Evolutionary conservation across 2,888 invertebrate species (phyloP).

Genomic region (Phyllotreta striolata): DNA sequence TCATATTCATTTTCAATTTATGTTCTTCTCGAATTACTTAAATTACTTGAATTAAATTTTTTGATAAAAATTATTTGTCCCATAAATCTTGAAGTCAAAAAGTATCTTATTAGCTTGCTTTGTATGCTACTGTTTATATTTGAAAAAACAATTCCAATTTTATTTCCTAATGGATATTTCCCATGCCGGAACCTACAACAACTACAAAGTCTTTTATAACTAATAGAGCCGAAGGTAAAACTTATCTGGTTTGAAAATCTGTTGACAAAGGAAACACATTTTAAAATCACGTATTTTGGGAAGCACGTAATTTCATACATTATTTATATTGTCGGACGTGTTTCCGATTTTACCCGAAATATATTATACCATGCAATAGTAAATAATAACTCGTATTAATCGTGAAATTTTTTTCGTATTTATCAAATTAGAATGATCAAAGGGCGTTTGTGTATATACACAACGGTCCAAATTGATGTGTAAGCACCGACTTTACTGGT

Average conservation of each 20-base stretch:
- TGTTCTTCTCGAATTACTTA: too few relatives aligned
- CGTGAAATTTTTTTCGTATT: neutral
- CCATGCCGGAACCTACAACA: slow-evolving; percentile 22
- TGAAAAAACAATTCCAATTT: slow-evolving; percentile 1
- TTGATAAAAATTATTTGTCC: too few relatives aligned
- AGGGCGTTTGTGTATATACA: too few relatives aligned
- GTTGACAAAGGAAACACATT: slow-evolving; percentile 26
- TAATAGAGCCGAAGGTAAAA: slow-evolving; percentile 17
- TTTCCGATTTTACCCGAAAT: slow-evolving; percentile 22
- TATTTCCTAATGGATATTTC: slow-evolving; percentile 7
- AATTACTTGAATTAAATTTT: too few relatives aligned
- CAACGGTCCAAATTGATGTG: too few relatives aligned
- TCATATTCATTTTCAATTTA: too few relatives aligned
- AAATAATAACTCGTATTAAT: neutral
- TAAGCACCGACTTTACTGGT: slow-evolving; percentile 16
- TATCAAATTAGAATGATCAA: too few relatives aligned
- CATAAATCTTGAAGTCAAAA: too few relatives aligned
- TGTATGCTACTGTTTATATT: too few relatives aligned
- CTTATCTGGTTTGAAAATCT: slow-evolving; percentile 24
- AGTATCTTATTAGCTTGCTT: neutral
- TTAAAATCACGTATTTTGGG: slow-evolving; percentile 28
- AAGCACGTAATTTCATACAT: slow-evolving; percentile 26
- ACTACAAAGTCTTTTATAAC: slow-evolving; percentile 17
- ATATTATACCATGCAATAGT: slow-evolving; percentile 1
- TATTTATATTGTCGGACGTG: slow-evolving; percentile 25